phyloP scores from a whole-genome alignment of 2,888 invertebrate genomes.

The Camponotus fellah region DNA sequence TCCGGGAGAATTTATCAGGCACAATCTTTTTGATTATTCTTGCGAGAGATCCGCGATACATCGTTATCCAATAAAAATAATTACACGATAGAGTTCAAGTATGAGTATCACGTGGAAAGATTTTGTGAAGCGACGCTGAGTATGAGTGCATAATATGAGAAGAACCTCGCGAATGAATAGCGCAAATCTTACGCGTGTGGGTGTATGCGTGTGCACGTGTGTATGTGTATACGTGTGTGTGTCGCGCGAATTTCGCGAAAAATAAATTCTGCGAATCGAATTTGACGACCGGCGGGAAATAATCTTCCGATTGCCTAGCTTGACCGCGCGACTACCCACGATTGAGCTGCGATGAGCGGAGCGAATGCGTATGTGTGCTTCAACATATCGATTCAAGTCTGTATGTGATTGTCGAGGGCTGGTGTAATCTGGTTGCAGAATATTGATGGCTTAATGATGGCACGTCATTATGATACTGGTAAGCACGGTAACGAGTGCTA shows the following conservation, averaged over 20 bases:
- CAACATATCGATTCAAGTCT: conserved; percentile 68
- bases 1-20: neutral
- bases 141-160: conserved; percentile 49
- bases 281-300: neutral
- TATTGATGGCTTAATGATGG: conserved; percentile 86
- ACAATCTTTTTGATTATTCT: neutral
- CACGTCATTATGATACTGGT: conserved; percentile 85
- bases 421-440: conserved; percentile 86
- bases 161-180: conserved; percentile 36
- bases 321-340: conserved; percentile 3
- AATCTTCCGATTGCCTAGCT: conserved; percentile 22
- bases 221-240: neutral
- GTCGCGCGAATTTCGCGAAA: conserved; percentile 17
- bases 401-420: conserved; percentile 85
- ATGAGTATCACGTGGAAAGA: conserved; percentile 4
- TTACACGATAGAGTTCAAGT: neutral
- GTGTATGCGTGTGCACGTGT: neutral
- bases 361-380: conserved; percentile 70
- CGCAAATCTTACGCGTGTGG: neutral
- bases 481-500: conserved; percentile 84
- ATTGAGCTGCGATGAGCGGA: conserved; percentile 39
- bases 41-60: conserved; percentile 2
- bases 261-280: conserved; percentile 16
- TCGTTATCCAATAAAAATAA: neutral
- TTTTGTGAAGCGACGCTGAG: conserved; percentile 37